A percentile compares a stretch with the other conserved stretches of the same genome.
Evolutionary conservation across 1,140 invertebrate species (phyloP).

Genomic region (Amphibalanus amphitrite): DNA sequence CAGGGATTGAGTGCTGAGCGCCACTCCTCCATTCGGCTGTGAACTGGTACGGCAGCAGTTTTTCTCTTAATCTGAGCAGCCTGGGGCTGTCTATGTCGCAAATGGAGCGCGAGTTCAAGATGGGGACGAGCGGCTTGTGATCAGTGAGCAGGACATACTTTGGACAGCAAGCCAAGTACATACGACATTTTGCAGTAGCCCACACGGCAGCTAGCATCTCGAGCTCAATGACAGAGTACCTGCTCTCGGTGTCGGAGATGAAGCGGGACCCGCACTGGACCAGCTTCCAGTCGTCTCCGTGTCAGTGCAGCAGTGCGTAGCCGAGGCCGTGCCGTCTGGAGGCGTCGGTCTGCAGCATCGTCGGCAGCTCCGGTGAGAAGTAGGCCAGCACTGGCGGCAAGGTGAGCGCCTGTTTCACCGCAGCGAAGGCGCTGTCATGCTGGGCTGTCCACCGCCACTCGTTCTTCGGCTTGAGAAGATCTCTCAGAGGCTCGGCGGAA

Average conservation of each 20-base stretch:
- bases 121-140: constrained; percentile 12
- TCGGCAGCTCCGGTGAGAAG: constrained; percentile 13
- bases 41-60: neutral
- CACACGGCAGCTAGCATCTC: constrained; percentile 12
- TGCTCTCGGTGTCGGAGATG: constrained; percentile 12
- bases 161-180: constrained; percentile 6
- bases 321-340: constrained; percentile 10
- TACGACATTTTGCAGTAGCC: constrained; percentile 10
- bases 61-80: neutral
- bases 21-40: constrained; percentile 5
- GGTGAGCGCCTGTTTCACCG: constrained; percentile 9
- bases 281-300: constrained; percentile 12
- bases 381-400: constrained; percentile 12
- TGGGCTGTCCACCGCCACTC: constrained; percentile 10
- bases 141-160: constrained; percentile 10
- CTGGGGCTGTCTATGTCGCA: constrained; percentile 10
- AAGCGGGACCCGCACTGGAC: constrained; percentile 13
- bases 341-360: constrained; percentile 15
- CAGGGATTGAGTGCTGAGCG: constrained; percentile 3
- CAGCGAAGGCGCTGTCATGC: constrained; percentile 14
- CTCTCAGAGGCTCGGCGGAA: constrained; percentile 12
- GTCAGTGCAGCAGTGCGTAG: constrained; percentile 11
- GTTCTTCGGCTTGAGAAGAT: constrained; percentile 11
- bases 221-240: constrained; percentile 17
- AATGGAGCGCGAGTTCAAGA: constrained; percentile 9